Evolutionary conservation across 2,888 invertebrate species (phyloP).

Genomic region (Nebria salina): DNA sequence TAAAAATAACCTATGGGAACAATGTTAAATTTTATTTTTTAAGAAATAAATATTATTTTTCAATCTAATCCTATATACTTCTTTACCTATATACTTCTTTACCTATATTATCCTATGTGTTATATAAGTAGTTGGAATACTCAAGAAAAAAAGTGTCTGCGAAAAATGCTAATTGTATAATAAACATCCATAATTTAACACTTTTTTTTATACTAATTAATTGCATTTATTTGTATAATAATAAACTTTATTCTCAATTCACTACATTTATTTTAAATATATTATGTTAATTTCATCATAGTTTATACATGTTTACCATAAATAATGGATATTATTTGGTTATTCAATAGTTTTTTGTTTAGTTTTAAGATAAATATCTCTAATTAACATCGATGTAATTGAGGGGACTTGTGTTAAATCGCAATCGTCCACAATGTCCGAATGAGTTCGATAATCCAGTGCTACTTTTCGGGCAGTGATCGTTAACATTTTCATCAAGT

Average conservation of each 20-base stretch:
- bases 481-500: constrained; percentile 67
- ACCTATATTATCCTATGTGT: too few relatives aligned
- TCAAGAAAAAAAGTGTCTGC: too few relatives aligned
- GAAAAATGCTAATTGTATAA: too few relatives aligned
- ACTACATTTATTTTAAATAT: too few relatives aligned
- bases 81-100: not conserved
- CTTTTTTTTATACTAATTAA: too few relatives aligned
- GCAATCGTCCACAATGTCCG: constrained; percentile 20
- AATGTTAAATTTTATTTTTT: constrained; percentile 42
- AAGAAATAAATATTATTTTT: constrained; percentile 45
- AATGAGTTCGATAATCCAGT: constrained; percentile 58
- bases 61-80: not conserved
- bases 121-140: not conserved
- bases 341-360: not conserved
- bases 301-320: not conserved
- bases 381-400: constrained; percentile 34
- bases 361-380: constrained; percentile 32
- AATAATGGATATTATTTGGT: not conserved
- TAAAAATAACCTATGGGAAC: constrained; percentile 35
- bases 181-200: too few relatives aligned
- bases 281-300: too few relatives aligned
- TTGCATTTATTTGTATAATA: too few relatives aligned
- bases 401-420: constrained; percentile 36
- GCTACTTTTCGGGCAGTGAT: constrained; percentile 64
- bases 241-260: too few relatives aligned